Percentiles rank a stretch among this genome's conserved stretches.
These are phyloP conservation scores for Graptemys geographica DNA, from an alignment of 2,797 vertebrate species.

Conservation along the genomic window DNA sequence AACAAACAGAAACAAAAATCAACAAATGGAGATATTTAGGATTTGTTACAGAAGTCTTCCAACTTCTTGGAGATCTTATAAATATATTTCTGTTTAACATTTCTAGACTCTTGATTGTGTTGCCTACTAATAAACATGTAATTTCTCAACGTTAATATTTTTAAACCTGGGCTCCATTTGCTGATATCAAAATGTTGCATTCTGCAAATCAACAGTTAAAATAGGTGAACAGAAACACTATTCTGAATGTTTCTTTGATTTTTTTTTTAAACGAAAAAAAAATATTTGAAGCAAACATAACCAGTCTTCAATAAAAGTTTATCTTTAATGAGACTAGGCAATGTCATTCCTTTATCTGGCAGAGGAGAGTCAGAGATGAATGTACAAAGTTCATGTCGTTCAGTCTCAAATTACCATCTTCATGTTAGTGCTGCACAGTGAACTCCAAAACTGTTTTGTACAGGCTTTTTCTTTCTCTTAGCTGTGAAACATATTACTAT, in stretches of 20 bases:
- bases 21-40: not conserved
- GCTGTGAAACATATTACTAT: not conserved
- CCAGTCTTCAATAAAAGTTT: not conserved
- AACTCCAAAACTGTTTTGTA: not conserved
- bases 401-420: not conserved
- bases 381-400: not conserved
- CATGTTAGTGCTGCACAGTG: not conserved
- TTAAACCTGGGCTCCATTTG: not conserved
- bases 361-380: not conserved
- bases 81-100: not conserved
- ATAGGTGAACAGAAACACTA: not conserved
- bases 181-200: not conserved
- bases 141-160: not conserved
- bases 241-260: not conserved
- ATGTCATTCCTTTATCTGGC: not conserved
- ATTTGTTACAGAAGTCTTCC: not conserved
- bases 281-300: not conserved
- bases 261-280: not conserved
- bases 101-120: not conserved
- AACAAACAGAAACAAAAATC: not conserved
- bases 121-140: not conserved
- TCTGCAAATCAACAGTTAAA: not conserved
- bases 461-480: not conserved
- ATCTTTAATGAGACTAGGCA: not conserved
- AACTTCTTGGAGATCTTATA: not conserved